Evolutionary conservation across 2,113 vertebrate species (phyloP).

Genomic region (Cyanoderma ruficeps): DNA sequence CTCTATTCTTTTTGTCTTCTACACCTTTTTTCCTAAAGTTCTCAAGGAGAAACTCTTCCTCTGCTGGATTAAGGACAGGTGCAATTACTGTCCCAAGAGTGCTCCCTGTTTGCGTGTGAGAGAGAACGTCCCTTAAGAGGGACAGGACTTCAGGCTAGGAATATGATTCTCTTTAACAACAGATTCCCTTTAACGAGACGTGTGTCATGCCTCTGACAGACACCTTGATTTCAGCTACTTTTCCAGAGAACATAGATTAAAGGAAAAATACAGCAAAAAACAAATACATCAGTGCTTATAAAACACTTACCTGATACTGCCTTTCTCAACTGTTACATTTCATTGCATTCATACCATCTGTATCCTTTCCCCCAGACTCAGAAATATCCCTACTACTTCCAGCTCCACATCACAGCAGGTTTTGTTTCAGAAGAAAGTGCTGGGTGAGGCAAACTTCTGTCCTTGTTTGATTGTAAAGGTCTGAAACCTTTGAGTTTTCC

Average conservation of each 20-base stretch:
- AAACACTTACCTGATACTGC: background rate
- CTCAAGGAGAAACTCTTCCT: background rate
- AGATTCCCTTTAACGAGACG: background rate
- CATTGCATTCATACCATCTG: fast-evolving
- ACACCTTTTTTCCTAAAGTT: background rate
- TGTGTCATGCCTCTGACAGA: background rate
- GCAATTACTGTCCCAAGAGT: background rate
- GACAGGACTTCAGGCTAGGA: background rate
- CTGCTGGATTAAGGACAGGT: background rate
- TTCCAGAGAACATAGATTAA: background rate
- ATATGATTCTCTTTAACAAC: background rate
- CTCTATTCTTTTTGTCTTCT: background rate
- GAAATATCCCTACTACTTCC: background rate
- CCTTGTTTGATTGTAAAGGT: background rate
- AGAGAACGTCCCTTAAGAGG: background rate
- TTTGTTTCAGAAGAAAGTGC: background rate
- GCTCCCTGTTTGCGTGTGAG: background rate
- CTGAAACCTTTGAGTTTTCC: slow-evolving; percentile 28
- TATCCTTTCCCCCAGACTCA: background rate
- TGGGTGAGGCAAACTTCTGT: background rate
- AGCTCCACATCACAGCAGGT: background rate
- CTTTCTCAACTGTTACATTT: background rate
- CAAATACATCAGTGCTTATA: background rate
- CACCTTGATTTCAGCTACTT: background rate
- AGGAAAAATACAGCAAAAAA: background rate